Evolutionary conservation across 1,140 invertebrate species (phyloP).

Genomic region (Camponotus floridanus): DNA sequence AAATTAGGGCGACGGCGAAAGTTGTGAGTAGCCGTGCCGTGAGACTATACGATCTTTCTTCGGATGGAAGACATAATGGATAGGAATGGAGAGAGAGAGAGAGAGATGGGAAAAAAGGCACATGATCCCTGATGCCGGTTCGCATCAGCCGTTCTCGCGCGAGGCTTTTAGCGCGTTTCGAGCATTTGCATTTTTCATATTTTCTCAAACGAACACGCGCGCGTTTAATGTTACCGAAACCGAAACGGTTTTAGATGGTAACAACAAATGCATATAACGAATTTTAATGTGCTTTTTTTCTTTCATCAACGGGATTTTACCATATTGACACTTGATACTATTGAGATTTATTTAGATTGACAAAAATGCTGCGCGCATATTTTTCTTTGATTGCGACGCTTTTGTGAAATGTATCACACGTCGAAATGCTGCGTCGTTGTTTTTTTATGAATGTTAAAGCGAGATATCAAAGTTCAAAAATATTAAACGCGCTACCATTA

Average conservation of each 20-base stretch:
- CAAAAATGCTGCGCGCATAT: constrained; percentile 27
- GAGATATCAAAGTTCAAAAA: constrained; percentile 26
- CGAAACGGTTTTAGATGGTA: constrained; percentile 13
- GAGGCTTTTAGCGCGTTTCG: constrained; percentile 16
- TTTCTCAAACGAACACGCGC: background rate
- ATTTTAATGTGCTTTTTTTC: constrained; percentile 27
- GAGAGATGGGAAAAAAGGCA: background rate
- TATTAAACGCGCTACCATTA: constrained; percentile 3
- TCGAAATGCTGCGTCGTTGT: constrained; percentile 16
- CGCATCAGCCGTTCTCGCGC: constrained; percentile 5
- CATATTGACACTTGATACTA: constrained; percentile 31
- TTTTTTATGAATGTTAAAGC: background rate
- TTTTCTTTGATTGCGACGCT: constrained; percentile 50
- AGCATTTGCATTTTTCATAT: constrained; percentile 40
- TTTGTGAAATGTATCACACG: constrained; percentile 24
- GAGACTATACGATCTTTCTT: constrained; percentile 43
- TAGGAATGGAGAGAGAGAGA: background rate
- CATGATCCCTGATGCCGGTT: constrained; percentile 13
- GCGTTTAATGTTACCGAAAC: constrained; percentile 1
- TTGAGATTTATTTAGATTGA: constrained; percentile 16
- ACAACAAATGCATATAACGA: constrained; percentile 15
- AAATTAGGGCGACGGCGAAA: constrained; percentile 69
- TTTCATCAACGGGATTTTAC: background rate
- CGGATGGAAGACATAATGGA: constrained; percentile 49
- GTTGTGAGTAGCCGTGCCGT: constrained; percentile 38